phyloP scores from a whole-genome alignment of 2,888 invertebrate genomes.

The Poecilobothrus nobilitatus region DNA sequence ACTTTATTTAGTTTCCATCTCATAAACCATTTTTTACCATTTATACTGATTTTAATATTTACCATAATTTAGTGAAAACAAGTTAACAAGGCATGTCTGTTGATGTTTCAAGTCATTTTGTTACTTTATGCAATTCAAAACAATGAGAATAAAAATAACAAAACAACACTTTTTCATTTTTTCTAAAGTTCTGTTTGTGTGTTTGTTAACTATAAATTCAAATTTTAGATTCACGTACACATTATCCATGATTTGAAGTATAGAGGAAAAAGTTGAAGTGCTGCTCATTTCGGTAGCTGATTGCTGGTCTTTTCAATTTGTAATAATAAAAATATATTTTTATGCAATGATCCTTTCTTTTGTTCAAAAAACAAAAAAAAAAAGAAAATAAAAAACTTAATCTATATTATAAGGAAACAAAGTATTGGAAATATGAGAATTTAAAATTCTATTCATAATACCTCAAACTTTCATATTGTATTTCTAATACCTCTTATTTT shows the following conservation, averaged over 20 bases:
- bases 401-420: too few relatives aligned
- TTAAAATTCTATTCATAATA: too few relatives aligned
- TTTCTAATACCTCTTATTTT: too few relatives aligned
- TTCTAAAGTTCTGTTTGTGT: not conserved
- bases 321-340: not conserved
- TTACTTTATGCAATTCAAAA: not conserved
- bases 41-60: not conserved
- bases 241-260: too few relatives aligned
- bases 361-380: not conserved
- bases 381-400: not conserved
- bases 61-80: conserved; percentile 3
- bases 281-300: conserved; percentile 1
- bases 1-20: too few relatives aligned
- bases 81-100: conserved; percentile 6
- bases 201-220: too few relatives aligned
- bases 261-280: not conserved
- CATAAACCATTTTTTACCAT: not conserved
- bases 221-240: too few relatives aligned
- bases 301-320: conserved; percentile 6
- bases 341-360: not conserved
- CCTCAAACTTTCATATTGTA: too few relatives aligned
- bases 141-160: not conserved
- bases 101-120: not conserved
- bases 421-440: too few relatives aligned
- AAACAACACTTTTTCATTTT: not conserved